Evolutionary conservation across 2,797 vertebrate species (phyloP).

Genomic region (Phrynocephalus forsythii): DNA sequence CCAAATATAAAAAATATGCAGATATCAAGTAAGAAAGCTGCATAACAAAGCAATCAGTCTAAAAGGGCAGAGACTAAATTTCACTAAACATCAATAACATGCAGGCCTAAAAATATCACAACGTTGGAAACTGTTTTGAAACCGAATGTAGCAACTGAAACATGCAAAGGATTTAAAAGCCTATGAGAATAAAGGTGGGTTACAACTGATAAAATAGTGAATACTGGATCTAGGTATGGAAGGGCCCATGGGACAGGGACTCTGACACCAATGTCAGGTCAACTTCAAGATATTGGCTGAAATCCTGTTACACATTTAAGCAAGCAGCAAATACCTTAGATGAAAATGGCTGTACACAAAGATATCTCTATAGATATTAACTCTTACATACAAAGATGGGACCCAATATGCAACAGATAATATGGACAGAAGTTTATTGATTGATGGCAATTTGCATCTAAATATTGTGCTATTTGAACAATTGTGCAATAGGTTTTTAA

Average conservation of each 20-base stretch:
- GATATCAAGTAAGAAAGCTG: background rate
- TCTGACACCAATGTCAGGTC: background rate
- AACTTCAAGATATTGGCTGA: background rate
- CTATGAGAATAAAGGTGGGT: background rate
- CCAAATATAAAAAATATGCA: background rate
- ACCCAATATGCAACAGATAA: no score
- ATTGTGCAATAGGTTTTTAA: no score
- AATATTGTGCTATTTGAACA: no score
- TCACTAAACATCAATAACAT: background rate
- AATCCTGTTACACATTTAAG: no score
- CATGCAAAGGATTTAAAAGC: background rate
- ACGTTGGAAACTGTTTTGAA: background rate
- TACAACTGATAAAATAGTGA: background rate
- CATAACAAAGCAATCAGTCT: background rate
- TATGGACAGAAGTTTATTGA: no score
- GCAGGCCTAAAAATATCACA: background rate
- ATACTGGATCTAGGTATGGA: no score
- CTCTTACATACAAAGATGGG: no score
- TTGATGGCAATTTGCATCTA: no score
- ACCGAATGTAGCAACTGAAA: background rate
- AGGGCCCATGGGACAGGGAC: background rate
- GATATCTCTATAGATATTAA: no score
- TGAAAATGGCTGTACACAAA: no score
- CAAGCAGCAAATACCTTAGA: no score
- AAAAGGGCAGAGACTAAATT: background rate